A percentile compares a stretch with the other conserved stretches of the same genome.
Evolutionary conservation across 2,888 invertebrate genomes (phyloP).

Genomic region (Dynastes tityus): DNA sequence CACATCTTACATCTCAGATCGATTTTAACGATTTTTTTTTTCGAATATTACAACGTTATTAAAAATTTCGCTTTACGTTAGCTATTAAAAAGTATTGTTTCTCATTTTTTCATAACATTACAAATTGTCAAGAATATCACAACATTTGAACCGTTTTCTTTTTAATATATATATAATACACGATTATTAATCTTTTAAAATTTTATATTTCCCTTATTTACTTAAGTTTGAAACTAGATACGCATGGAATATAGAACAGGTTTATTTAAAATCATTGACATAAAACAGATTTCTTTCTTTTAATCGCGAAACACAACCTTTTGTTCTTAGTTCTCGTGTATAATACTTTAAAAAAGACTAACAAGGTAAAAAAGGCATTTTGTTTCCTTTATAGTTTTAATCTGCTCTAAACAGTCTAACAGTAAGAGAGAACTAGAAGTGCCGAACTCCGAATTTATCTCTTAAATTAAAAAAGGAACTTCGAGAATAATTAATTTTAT

Average conservation of each 20-base stretch:
- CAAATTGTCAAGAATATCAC: constrained; percentile 68
- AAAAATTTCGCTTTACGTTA: constrained; percentile 56
- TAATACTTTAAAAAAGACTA: not conserved
- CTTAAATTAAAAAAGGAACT: constrained; percentile 62
- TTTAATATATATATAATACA: constrained; percentile 2
- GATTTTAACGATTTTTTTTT: not conserved
- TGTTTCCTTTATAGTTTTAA: not conserved
- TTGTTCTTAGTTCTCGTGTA: not conserved
- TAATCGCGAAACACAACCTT: constrained; percentile 2
- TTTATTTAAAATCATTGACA: too few relatives aligned
- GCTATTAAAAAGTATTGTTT: not conserved
- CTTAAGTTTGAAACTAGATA: not conserved
- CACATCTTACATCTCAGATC: too few relatives aligned
- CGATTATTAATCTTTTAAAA: constrained; percentile 1
- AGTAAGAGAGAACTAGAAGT: not conserved
- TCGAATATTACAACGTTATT: constrained; percentile 50
- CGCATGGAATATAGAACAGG: not conserved
- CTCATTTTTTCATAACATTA: constrained; percentile 51
- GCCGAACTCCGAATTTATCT: constrained; percentile 51
- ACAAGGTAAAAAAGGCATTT: not conserved
- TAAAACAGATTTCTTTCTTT: not conserved
- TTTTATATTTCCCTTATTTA: constrained; percentile 22
- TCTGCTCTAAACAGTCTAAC: not conserved
- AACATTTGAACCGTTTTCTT: constrained; percentile 57
- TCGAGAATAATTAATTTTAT: not conserved